These are phyloP conservation scores for Tupaia chinensis DNA, from an alignment of 2,113 vertebrate genomes.

Conservation along the genomic window DNA sequence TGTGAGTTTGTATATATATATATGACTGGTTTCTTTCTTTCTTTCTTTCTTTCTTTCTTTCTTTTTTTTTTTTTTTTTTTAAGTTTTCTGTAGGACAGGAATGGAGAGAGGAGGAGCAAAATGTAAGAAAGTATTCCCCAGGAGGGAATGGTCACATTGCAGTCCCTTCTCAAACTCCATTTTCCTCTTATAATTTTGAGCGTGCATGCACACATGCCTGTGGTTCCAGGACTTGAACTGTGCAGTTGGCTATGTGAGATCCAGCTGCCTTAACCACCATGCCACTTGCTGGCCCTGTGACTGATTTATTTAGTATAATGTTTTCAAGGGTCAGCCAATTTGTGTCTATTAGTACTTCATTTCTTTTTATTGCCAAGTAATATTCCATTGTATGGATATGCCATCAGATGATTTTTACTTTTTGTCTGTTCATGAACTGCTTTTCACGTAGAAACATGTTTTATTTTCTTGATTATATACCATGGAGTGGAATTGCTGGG, in stretches of 20 bases:
- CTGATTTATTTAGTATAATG: background rate
- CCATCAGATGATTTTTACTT: background rate
- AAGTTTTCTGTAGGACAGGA: no score
- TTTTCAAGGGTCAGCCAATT: slow-evolving; percentile 15
- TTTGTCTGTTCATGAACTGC: background rate
- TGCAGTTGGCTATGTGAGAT: no score
- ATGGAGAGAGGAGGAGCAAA: no score
- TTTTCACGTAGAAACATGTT: background rate
- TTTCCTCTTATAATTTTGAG: no score
- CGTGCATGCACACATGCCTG: no score
- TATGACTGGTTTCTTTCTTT: background rate
- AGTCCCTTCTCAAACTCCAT: no score
- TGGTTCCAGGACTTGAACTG: no score
- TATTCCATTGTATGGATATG: background rate
- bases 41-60: background rate
- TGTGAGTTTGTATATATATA: background rate
- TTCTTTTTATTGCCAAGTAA: slow-evolving; percentile 31
- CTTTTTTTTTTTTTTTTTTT: no score
- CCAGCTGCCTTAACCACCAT: no score
- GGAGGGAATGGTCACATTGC: no score
- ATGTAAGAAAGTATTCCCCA: no score
- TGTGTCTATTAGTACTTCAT: background rate
- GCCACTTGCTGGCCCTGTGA: no score
- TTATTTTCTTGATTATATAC: slow-evolving; percentile 22
- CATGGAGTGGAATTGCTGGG: background rate